Percentiles rank a stretch among this genome's conserved stretches.
Conservation (phyloP, 2,113 vertebrate genomes). For the Prunella fulvescens region DNA sequence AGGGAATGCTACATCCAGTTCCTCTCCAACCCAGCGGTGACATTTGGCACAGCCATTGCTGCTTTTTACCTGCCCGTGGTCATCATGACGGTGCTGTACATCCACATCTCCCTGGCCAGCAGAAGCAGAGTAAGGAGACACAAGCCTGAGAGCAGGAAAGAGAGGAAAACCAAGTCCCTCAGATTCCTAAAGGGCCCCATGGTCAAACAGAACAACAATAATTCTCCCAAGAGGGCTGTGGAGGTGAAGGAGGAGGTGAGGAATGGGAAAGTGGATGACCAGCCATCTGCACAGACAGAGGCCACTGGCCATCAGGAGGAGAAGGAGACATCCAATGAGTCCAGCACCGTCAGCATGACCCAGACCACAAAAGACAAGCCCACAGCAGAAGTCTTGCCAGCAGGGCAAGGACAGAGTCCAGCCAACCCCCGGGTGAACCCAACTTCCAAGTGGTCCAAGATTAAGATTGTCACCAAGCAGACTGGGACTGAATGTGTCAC, state of each 20-base stretch:
- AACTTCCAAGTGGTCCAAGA: conserved; percentile 92
- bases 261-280: conserved; percentile 86
- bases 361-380: conserved; percentile 84
- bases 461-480: conserved; percentile 97
- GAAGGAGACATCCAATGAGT: conserved; percentile 96
- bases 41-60: conserved; percentile 95
- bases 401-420: conserved; percentile 64
- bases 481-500: conserved; percentile 92
- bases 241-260: conserved; percentile 79
- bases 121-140: conserved; percentile 93
- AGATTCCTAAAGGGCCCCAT: conserved; percentile 84
- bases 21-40: conserved; percentile 92
- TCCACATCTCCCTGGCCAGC: conserved; percentile 95
- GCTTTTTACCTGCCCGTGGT: conserved; percentile 97
- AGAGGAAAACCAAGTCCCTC: conserved; percentile 83
- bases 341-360: conserved; percentile 90
- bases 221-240: conserved; percentile 74
- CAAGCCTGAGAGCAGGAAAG: conserved; percentile 85
- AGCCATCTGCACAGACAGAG: conserved; percentile 70
- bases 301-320: conserved; percentile 76
- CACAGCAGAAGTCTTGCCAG: conserved; percentile 73
- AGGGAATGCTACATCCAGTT: conserved; percentile 96
- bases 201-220: conserved; percentile 87
- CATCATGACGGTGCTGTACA: conserved; percentile 97
- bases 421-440: conserved; percentile 69